Evolutionary conservation across 2,797 vertebrate species (phyloP).

Genomic region (Xerus rutilus): DNA sequence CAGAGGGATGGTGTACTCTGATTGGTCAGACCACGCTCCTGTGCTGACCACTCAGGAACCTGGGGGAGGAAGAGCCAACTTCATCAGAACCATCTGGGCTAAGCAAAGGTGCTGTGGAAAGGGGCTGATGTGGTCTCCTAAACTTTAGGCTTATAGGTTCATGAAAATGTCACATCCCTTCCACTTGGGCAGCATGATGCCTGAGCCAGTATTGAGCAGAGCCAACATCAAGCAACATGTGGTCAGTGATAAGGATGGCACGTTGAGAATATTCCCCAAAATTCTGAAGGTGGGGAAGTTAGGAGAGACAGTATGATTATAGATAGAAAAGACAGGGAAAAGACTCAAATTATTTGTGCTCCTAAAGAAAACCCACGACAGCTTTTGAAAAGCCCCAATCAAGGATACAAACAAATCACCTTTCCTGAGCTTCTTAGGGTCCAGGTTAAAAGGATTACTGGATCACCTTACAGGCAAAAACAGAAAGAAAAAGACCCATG

Average conservation of each 20-base stretch:
- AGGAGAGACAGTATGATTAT: background rate
- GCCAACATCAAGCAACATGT: background rate
- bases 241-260: background rate
- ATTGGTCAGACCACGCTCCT: background rate
- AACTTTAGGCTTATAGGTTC: background rate
- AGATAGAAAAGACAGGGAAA: background rate
- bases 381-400: background rate
- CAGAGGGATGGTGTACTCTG: background rate
- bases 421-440: background rate
- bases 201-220: background rate
- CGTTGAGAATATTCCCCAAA: background rate
- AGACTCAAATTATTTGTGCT: background rate
- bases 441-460: background rate
- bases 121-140: background rate
- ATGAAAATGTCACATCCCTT: rapidly evolving
- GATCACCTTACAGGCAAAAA: background rate
- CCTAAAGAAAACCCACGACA: background rate
- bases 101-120: background rate
- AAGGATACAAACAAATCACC: background rate
- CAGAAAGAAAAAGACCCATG: background rate
- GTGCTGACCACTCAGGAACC: background rate
- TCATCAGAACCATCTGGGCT: background rate
- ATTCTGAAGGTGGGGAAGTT: background rate
- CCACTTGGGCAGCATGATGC: background rate
- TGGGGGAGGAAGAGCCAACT: background rate